A percentile compares a stretch with the other conserved stretches of the same genome.
Evolutionary conservation across 2,113 vertebrate species (phyloP).

Genomic region (Etheostoma cragini): DNA sequence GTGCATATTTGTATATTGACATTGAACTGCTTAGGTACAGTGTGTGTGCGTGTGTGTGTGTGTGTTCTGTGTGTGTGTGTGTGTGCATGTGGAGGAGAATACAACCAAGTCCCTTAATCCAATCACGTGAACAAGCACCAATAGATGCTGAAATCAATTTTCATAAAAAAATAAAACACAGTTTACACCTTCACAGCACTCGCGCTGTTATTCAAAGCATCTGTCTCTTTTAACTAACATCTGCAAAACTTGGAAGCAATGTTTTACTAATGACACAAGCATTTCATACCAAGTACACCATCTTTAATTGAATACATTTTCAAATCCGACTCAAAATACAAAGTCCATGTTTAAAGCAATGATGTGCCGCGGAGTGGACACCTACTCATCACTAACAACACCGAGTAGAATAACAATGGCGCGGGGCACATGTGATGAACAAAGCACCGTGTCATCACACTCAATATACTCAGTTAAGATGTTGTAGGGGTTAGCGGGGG

Average conservation of each 20-base stretch:
- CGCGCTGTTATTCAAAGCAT: neutral
- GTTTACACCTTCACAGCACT: neutral
- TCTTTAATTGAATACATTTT: neutral
- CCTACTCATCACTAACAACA: slow-evolving; percentile 37
- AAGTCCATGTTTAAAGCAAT: neutral
- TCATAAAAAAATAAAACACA: neutral
- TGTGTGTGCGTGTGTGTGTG: neutral
- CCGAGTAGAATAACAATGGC: slow-evolving; percentile 75
- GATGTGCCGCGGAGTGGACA: neutral
- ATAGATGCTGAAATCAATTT: slow-evolving; percentile 6
- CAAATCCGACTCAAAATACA: neutral
- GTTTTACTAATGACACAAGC: neutral
- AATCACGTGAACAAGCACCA: neutral
- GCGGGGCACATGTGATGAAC: slow-evolving; percentile 72
- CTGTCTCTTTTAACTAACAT: neutral
- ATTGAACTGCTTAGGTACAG: slow-evolving; percentile 7
- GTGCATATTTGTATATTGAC: slow-evolving; percentile 17
- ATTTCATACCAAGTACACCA: neutral
- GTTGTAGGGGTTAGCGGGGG: slow-evolving; percentile 16
- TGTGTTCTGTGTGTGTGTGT: neutral
- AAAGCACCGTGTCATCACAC: slow-evolving; percentile 53
- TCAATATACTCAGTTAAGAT: slow-evolving; percentile 28
- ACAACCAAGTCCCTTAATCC: slow-evolving; percentile 9
- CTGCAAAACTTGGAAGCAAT: slow-evolving; percentile 11
- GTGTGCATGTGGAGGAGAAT: neutral